These are phyloP conservation scores for Nomada hirtipes DNA, from an alignment of 2,888 invertebrate genomes.

Conservation along the genomic window DNA sequence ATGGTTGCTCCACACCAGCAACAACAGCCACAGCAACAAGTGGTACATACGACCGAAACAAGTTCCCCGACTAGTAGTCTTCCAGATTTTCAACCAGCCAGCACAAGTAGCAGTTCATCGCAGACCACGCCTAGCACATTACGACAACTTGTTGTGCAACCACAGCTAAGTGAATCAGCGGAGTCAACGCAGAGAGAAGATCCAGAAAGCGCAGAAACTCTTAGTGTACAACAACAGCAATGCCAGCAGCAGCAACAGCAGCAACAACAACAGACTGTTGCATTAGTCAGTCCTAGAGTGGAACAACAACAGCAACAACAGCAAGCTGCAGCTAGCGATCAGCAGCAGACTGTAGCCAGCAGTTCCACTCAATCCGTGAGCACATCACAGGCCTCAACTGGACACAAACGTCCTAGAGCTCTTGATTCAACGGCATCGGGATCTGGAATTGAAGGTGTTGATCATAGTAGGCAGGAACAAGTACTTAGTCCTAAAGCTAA, in stretches of 20 bases:
- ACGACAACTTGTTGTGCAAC: slow-evolving; percentile 89
- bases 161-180: slow-evolving; percentile 85
- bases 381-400: slow-evolving; percentile 87
- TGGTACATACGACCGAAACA: slow-evolving; percentile 84
- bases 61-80: slow-evolving; percentile 91
- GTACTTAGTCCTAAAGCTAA: slow-evolving; percentile 80
- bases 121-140: slow-evolving; percentile 86
- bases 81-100: slow-evolving; percentile 94
- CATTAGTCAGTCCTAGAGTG: slow-evolving; percentile 80
- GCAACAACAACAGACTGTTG: slow-evolving; percentile 82
- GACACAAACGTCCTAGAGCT: slow-evolving; percentile 87
- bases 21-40: slow-evolving; percentile 86
- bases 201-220: slow-evolving; percentile 84
- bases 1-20: slow-evolving; percentile 81
- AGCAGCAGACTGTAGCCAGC: slow-evolving; percentile 83
- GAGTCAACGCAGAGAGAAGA: slow-evolving; percentile 86
- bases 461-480: slow-evolving; percentile 78
- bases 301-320: slow-evolving; percentile 79
- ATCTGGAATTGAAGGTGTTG: slow-evolving; percentile 78
- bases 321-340: slow-evolving; percentile 79
- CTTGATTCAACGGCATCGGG: slow-evolving; percentile 79
- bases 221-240: slow-evolving; percentile 72
- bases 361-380: slow-evolving; percentile 89
- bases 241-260: slow-evolving; percentile 77
- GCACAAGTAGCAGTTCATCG: slow-evolving; percentile 89